Conservation (phyloP, 2,797 vertebrate species). For the Florisuga fusca region DNA sequence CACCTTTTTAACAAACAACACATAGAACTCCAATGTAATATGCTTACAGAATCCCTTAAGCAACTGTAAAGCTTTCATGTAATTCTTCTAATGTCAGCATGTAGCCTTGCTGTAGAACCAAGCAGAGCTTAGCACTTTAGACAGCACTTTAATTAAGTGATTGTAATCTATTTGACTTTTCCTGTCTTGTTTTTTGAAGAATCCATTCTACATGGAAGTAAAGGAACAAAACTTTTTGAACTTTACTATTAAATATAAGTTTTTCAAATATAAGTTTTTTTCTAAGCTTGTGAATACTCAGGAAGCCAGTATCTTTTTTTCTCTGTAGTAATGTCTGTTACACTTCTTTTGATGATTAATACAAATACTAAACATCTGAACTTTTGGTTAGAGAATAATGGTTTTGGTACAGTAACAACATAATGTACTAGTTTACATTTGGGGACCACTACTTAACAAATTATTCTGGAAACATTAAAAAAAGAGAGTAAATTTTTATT, state of each 20-base stretch:
- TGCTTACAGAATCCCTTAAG: not conserved
- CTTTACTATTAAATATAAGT: not conserved
- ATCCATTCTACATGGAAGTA: not conserved
- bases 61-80: not conserved
- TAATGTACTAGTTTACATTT: not conserved
- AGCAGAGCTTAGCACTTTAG: not conserved
- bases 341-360: not conserved
- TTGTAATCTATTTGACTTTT: not conserved
- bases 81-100: not conserved
- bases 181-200: not conserved
- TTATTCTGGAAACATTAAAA: not conserved
- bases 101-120: not conserved
- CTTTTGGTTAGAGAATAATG: not conserved
- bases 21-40: fast-evolving
- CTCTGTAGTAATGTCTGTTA: not conserved
- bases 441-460: not conserved
- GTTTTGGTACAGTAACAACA: not conserved
- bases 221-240: not conserved
- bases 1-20: not conserved
- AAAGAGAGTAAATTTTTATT: not conserved
- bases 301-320: not conserved
- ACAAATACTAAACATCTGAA: not conserved
- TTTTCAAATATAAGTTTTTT: not conserved
- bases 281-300: not conserved
- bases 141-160: not conserved